These are phyloP conservation scores for Drosophila virilis DNA, from an alignment of 1,140 invertebrate species.

Conservation along the genomic window DNA sequence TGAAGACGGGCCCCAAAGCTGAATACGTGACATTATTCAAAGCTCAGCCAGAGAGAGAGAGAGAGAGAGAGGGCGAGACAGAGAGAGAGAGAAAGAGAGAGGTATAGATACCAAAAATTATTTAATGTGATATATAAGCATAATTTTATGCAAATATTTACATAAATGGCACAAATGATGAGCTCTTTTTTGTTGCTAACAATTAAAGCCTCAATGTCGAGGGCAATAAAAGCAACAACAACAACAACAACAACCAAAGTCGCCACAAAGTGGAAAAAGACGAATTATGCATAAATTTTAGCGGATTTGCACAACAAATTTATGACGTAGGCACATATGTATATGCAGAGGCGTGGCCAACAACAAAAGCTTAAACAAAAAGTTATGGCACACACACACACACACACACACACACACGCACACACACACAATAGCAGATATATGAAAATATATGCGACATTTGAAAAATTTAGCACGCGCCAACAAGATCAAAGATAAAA, in stretches of 20 bases:
- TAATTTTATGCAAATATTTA: conserved; percentile 58
- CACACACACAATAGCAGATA: conserved; percentile 1
- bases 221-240: conserved; percentile 27
- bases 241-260: conserved; percentile 12
- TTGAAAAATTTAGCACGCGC: conserved; percentile 51
- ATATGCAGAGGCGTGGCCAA: conserved; percentile 24
- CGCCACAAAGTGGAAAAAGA: conserved; percentile 31
- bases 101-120: conserved; percentile 19
- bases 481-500: conserved; percentile 31
- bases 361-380: conserved; percentile 13
- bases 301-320: conserved; percentile 58
- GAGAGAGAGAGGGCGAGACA: not conserved
- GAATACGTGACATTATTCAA: conserved; percentile 56
- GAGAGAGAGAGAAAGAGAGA: conserved; percentile 2
- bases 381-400: conserved; percentile 23
- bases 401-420: conserved; percentile 5
- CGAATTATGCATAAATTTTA: conserved; percentile 63
- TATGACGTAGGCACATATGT: conserved; percentile 33
- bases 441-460: conserved; percentile 49
- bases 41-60: conserved; percentile 5
- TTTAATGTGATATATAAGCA: conserved; percentile 65
- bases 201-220: conserved; percentile 73
- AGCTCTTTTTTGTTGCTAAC: conserved; percentile 35
- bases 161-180: conserved; percentile 37
- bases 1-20: conserved; percentile 32